These are phyloP conservation scores for Synanthedon andrenaeformis DNA, from an alignment of 2,888 invertebrate genomes.

Conservation along the genomic window DNA sequence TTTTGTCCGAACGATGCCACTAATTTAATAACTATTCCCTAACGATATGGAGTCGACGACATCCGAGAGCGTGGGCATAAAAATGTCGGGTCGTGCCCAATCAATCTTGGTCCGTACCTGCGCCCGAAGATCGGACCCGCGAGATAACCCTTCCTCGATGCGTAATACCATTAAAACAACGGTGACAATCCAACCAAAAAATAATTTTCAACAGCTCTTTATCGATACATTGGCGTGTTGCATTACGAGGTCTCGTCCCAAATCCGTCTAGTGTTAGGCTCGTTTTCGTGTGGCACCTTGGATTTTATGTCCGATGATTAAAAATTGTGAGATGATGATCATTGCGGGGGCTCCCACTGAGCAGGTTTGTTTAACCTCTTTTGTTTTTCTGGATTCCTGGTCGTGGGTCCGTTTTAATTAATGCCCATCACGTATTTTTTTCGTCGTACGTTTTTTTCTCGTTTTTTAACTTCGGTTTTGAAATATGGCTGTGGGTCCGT, in stretches of 20 bases:
- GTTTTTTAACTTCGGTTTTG: constrained; percentile 56
- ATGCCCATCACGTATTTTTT: constrained; percentile 71
- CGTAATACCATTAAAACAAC: constrained; percentile 71
- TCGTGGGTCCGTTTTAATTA: constrained; percentile 70
- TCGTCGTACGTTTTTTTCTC: constrained; percentile 52
- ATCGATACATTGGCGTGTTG: constrained; percentile 17
- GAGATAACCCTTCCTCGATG: constrained; percentile 67
- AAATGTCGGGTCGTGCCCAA: constrained; percentile 59
- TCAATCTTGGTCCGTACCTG: constrained; percentile 66
- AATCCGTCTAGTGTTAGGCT: constrained; percentile 27
- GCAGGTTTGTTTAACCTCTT: constrained; percentile 66
- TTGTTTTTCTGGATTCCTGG: constrained; percentile 65
- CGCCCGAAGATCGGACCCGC: constrained; percentile 50
- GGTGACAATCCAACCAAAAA: constrained; percentile 69
- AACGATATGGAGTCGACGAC: constrained; percentile 50
- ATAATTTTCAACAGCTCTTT: constrained; percentile 63
- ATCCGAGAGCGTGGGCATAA: constrained; percentile 55
- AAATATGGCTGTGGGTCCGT: constrained; percentile 57
- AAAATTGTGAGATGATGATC: constrained; percentile 68
- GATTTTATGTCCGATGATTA: constrained; percentile 58
- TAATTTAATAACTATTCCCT: constrained; percentile 62
- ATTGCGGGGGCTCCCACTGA: constrained; percentile 66
- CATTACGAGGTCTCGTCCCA: constrained; percentile 21
- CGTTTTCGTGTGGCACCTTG: constrained; percentile 27
- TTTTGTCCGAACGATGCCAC: constrained; percentile 44